A percentile compares a stretch with the other conserved stretches of the same genome.
phyloP scores from a whole-genome alignment of 2,888 invertebrate species.

The Andrena camellia region DNA sequence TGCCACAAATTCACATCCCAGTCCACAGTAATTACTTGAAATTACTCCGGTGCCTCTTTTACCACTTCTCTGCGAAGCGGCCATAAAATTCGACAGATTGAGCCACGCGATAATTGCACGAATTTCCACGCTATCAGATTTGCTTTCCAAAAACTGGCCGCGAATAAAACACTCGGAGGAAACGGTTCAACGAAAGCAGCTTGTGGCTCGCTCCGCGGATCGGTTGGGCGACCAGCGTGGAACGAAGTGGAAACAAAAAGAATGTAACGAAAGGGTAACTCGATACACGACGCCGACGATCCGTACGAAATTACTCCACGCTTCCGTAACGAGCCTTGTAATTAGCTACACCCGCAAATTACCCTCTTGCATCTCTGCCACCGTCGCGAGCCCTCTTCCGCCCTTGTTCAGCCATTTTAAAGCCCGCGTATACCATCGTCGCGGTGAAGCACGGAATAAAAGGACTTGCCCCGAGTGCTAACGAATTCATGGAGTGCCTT shows the following conservation, averaged over 20 bases:
- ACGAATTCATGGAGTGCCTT: constrained; percentile 39
- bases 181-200: constrained; percentile 10
- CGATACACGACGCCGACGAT: constrained; percentile 67
- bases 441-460: constrained; percentile 11
- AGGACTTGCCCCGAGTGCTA: constrained; percentile 23
- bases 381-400: neutral
- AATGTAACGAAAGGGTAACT: constrained; percentile 53
- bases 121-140: constrained; percentile 17
- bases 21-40: constrained; percentile 20
- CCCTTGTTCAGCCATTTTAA: constrained; percentile 34
- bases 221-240: too few relatives aligned
- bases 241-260: neutral
- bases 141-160: neutral
- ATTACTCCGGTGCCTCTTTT: constrained; percentile 12
- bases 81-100: constrained; percentile 15
- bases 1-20: neutral
- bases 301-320: constrained; percentile 72
- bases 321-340: constrained; percentile 76
- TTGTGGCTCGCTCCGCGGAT: constrained; percentile 14
- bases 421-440: constrained; percentile 16
- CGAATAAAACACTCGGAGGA: neutral
- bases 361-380: constrained; percentile 49
- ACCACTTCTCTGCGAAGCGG: neutral
- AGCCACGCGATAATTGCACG: constrained; percentile 15
- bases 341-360: constrained; percentile 79